Conservation (phyloP, 2,888 invertebrate genomes). For the Temnothorax rugatulus region DNA sequence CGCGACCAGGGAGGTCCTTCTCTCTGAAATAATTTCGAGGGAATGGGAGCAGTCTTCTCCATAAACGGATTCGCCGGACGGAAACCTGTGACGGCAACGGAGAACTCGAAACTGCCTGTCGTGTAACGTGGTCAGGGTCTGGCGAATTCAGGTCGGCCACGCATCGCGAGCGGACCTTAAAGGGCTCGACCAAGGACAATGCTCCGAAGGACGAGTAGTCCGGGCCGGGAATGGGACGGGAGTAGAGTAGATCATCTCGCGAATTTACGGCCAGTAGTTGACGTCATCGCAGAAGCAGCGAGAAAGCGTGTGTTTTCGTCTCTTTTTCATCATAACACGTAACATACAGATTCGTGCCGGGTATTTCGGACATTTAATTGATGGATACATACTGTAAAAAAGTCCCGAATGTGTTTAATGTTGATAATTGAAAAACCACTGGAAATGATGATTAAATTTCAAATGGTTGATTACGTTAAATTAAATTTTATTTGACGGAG, state of each 20-base stretch:
- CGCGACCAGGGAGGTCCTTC: neutral
- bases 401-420: neutral
- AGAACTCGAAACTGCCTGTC: conserved; percentile 65
- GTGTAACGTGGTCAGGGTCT: conserved; percentile 81
- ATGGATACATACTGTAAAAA: neutral
- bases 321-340: neutral
- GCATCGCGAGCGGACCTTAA: conserved; percentile 73
- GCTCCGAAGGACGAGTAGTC: conserved; percentile 63
- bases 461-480: neutral
- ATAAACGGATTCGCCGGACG: conserved; percentile 35
- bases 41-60: conserved; percentile 16
- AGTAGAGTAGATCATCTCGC: conserved; percentile 5
- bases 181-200: conserved; percentile 74
- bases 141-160: conserved; percentile 74
- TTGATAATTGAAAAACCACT: neutral
- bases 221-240: conserved; percentile 34
- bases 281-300: conserved; percentile 41
- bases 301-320: neutral
- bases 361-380: conserved; percentile 1
- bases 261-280: conserved; percentile 21
- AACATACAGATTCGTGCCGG: neutral
- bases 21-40: conserved; percentile 30
- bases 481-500: neutral
- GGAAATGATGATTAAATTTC: neutral
- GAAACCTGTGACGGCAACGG: conserved; percentile 58